These are phyloP conservation scores for Alsophila aescularia DNA, from an alignment of 2,888 invertebrate genomes.

Conservation along the genomic window DNA sequence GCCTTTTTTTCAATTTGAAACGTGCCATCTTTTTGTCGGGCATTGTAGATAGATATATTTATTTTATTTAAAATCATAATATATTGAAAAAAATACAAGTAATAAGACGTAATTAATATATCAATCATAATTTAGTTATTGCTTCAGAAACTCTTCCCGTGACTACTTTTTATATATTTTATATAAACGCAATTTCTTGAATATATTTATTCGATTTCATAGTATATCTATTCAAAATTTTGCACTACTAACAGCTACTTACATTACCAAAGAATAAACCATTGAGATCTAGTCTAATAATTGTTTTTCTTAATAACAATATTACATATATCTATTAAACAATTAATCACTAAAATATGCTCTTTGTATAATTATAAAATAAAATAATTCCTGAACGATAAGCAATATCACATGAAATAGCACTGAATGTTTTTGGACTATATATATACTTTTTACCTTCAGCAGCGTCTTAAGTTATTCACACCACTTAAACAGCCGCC, in stretches of 20 bases:
- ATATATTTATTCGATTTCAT: too few species aligned
- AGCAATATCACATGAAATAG: slow-evolving; percentile 20
- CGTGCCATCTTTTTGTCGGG: background rate
- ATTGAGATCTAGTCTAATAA: too few species aligned
- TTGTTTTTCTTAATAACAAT: too few species aligned
- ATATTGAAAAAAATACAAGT: background rate
- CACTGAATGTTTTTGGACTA: slow-evolving; percentile 11
- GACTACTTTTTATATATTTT: background rate
- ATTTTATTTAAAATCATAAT: background rate
- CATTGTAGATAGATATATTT: background rate
- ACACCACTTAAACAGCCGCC: too few species aligned
- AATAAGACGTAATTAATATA: background rate
- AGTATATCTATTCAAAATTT: too few species aligned
- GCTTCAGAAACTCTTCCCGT: too few species aligned
- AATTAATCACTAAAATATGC: too few species aligned
- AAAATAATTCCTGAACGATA: slow-evolving; percentile 5
- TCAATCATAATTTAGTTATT: background rate
- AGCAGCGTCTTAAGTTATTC: too few species aligned
- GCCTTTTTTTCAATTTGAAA: background rate
- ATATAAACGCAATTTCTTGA: background rate
- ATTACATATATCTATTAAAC: too few species aligned
- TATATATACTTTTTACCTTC: background rate
- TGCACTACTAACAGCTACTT: too few species aligned
- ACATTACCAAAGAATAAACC: too few species aligned
- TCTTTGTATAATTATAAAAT: background rate